phyloP scores from a whole-genome alignment of 1,140 invertebrate genomes.

The Drosophila guanche region DNA sequence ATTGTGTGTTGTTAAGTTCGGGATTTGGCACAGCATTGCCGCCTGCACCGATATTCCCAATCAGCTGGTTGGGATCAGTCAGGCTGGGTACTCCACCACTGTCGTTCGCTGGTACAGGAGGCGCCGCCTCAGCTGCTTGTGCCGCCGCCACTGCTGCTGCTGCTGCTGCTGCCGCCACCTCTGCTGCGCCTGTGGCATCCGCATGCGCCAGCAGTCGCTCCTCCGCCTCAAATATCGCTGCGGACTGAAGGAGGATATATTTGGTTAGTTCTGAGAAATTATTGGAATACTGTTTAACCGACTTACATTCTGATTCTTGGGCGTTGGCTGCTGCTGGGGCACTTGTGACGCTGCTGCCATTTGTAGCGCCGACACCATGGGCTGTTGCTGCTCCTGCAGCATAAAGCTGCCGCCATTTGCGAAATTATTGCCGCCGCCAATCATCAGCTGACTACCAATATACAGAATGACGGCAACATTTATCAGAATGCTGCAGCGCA shows the following conservation, averaged over 20 bases:
- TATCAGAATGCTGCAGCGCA: slow-evolving; percentile 89
- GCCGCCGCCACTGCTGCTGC: slow-evolving; percentile 32
- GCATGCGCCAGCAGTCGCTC: slow-evolving; percentile 49
- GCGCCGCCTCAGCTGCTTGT: slow-evolving; percentile 23
- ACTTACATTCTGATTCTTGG: slow-evolving; percentile 64
- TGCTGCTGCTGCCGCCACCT: slow-evolving; percentile 13
- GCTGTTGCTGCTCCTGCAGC: slow-evolving; percentile 68
- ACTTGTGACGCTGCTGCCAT: slow-evolving; percentile 16
- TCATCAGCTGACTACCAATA: slow-evolving; percentile 85
- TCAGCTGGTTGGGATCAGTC: slow-evolving; percentile 49
- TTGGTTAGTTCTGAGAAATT: neutral
- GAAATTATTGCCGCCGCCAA: slow-evolving; percentile 79
- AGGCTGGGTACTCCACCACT: slow-evolving; percentile 33
- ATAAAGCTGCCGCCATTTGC: slow-evolving; percentile 71
- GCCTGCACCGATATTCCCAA: slow-evolving; percentile 62
- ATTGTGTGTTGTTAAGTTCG: slow-evolving; percentile 69
- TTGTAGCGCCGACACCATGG: slow-evolving; percentile 46
- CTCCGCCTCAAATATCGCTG: slow-evolving; percentile 52
- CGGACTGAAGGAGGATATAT: slow-evolving; percentile 10
- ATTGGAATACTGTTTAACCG: neutral
- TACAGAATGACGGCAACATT: slow-evolving; percentile 89
- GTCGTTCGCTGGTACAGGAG: slow-evolving; percentile 36
- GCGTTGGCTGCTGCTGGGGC: slow-evolving; percentile 49
- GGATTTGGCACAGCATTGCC: slow-evolving; percentile 10
- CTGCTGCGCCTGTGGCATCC: slow-evolving; percentile 27